A percentile compares a stretch with the other conserved stretches of the same genome.
These are phyloP conservation scores for Sigmodon hispidus DNA, from an alignment of 2,113 vertebrate species.

Conservation along the genomic window DNA sequence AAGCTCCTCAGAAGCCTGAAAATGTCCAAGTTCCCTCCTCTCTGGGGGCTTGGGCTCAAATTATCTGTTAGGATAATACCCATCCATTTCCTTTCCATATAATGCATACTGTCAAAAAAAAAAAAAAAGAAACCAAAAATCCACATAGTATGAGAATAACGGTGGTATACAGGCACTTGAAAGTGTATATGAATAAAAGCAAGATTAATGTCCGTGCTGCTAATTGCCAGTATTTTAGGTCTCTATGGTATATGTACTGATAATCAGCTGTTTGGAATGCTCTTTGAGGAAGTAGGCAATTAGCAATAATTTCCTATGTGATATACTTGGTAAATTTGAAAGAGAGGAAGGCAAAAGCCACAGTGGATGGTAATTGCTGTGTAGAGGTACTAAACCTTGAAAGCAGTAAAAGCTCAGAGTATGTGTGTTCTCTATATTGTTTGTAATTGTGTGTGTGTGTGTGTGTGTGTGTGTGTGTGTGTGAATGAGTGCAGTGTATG, in stretches of 20 bases:
- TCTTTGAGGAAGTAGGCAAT: background rate
- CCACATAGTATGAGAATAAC: background rate
- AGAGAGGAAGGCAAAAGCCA: background rate
- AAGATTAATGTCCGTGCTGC: background rate
- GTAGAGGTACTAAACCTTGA: background rate
- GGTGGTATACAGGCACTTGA: background rate
- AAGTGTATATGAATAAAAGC: background rate
- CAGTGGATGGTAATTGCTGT: background rate
- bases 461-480: background rate
- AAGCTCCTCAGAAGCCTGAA: slow-evolving; percentile 16
- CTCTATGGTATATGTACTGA: background rate
- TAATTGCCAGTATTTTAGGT: background rate
- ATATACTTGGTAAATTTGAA: background rate
- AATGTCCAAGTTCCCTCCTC: slow-evolving; percentile 16
- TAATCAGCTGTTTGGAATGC: background rate
- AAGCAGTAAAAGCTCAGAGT: background rate
- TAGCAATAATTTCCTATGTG: background rate
- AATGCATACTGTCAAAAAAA: background rate
- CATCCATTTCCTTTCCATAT: background rate
- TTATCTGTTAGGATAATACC: background rate
- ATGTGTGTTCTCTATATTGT: background rate
- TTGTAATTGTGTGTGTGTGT: background rate
- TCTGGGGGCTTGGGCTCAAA: background rate
- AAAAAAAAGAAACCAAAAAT: slow-evolving; percentile 1
- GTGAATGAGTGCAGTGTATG: background rate